Evolutionary conservation across 37 sponge, comb jelly and placozoan genomes (phyloP).

Genomic region (Petrosia ficiformis): DNA sequence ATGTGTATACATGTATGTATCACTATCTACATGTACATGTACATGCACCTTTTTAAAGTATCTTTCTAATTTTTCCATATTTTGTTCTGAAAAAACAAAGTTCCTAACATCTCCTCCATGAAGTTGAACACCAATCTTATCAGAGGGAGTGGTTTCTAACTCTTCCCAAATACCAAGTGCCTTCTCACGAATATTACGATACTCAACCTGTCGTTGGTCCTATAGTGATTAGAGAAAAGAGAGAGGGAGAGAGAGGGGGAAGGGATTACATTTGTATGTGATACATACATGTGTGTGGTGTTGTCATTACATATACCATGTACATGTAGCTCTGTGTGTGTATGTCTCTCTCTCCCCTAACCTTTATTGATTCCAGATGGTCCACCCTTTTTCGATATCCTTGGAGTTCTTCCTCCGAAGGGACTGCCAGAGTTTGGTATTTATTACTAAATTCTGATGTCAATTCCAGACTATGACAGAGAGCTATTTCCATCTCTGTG

Average conservation of each 20-base stretch:
- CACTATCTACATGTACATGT: neutral
- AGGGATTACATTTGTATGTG: neutral
- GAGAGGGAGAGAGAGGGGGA: neutral
- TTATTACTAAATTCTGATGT: constrained; percentile 9
- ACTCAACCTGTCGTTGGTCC: constrained; percentile 42
- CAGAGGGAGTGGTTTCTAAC: constrained; percentile 52
- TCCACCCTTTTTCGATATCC: constrained; percentile 38
- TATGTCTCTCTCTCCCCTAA: neutral
- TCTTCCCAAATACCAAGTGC: constrained; percentile 50
- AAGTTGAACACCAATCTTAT: constrained; percentile 31
- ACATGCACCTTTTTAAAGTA: constrained; percentile 35
- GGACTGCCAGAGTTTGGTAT: constrained; percentile 15
- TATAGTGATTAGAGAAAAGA: constrained; percentile 6
- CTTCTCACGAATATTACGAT: constrained; percentile 38
- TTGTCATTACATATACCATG: neutral
- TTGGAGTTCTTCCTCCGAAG: constrained; percentile 62
- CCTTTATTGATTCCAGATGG: constrained; percentile 52
- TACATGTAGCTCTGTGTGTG: too few relatives aligned
- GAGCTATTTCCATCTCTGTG: constrained; percentile 55
- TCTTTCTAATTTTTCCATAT: constrained; percentile 57
- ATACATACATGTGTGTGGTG: neutral
- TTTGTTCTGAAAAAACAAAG: constrained; percentile 66
- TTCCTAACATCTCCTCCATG: constrained; percentile 29
- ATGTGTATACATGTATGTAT: neutral
- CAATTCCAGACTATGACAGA: constrained; percentile 49